Evolutionary conservation across 1,140 invertebrate genomes (phyloP), one percentile per base, ranked within the genome.

Genomic region (Drosophila saltans): DNA sequence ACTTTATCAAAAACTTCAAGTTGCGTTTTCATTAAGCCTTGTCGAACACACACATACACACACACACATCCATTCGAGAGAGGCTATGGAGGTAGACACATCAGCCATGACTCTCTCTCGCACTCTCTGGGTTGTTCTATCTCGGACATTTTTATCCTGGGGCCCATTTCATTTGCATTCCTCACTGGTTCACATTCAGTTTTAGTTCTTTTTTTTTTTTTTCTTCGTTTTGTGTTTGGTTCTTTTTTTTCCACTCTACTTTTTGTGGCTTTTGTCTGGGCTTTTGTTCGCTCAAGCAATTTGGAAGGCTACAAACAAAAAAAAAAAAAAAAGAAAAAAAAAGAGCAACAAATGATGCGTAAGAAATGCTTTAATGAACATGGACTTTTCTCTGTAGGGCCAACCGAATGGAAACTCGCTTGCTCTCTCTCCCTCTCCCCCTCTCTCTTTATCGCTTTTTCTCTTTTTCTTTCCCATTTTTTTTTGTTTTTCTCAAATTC

Each of bases 301-400:
- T 67, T 63, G 58, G 72, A 16, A 16, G 33, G 33, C 3, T 36
- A 36, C 1, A 36, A 36, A n/a, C n/a, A n/a, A n/a, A n/a, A n/a
- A n/a, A n/a, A n/a, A n/a, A n/a, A n/a, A n/a, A n/a, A n/a, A n/a
- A n/a, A n/a, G n/a, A n/a, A 21, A 69, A 40, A 11, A 59, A 8
- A 26, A 41, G 43, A 74, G 74, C 73, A 88, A 78, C 83, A 89
- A 88, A 88, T 88, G 84, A 83, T 89, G 83, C 84, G 84, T 88
- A 88, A 88, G 83, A 83, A 88, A 83, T 88, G 83, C 73, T 80
- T 88, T 89, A 88, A 86, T 86, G 80, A 86, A 83, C 71, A 75
- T 57, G 66, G 68, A 55, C 45, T 52, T 52, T 52, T 9, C 21
- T 9, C 21, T 26, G 24, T 9, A 52, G 6, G 56, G 56, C 59